Conservation (phyloP, 2,888 invertebrate species). For the Melinaea marsaeus region DNA sequence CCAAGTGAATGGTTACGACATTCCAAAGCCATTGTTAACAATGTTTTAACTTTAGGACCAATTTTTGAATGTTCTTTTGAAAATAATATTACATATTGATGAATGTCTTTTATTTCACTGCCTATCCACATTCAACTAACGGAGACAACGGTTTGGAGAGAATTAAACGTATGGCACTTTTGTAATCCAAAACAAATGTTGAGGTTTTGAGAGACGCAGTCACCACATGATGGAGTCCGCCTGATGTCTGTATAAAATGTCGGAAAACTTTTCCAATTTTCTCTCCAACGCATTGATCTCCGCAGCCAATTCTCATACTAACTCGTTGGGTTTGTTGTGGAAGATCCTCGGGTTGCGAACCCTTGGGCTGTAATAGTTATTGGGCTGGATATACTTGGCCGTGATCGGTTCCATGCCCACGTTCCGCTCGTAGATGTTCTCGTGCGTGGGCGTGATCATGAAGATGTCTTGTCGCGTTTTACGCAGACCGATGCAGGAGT, state of each 20-base stretch:
- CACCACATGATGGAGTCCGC: conserved; percentile 81
- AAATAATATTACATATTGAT: conserved; percentile 77
- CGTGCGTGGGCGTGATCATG: conserved; percentile 58
- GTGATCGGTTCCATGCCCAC: conserved; percentile 59
- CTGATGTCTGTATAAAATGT: conserved; percentile 73
- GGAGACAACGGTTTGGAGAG: conserved; percentile 12
- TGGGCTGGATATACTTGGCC: conserved; percentile 69
- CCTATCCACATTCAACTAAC: background rate
- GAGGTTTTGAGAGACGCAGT: conserved; percentile 17
- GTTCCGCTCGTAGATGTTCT: conserved; percentile 66
- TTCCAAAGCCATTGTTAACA: conserved; percentile 78
- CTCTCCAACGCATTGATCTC: conserved; percentile 76
- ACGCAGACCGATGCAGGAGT: conserved; percentile 82
- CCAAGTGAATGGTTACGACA: conserved; percentile 67
- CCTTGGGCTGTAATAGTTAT: conserved; percentile 71
- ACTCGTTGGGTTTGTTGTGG: conserved; percentile 68
- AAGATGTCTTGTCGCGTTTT: conserved; percentile 71
- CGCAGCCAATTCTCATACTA: conserved; percentile 77
- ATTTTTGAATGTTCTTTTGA: conserved; percentile 78
- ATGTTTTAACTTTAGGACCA: conserved; percentile 78
- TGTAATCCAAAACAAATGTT: background rate
- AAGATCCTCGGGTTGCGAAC: conserved; percentile 69
- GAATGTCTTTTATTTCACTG: conserved; percentile 42
- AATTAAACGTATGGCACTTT: conserved; percentile 41
- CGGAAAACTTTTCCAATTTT: conserved; percentile 71